Percentiles rank a stretch among this genome's conserved stretches.
Evolutionary conservation across 2,113 vertebrate species (phyloP).

Genomic region (Anoura caudifer): DNA sequence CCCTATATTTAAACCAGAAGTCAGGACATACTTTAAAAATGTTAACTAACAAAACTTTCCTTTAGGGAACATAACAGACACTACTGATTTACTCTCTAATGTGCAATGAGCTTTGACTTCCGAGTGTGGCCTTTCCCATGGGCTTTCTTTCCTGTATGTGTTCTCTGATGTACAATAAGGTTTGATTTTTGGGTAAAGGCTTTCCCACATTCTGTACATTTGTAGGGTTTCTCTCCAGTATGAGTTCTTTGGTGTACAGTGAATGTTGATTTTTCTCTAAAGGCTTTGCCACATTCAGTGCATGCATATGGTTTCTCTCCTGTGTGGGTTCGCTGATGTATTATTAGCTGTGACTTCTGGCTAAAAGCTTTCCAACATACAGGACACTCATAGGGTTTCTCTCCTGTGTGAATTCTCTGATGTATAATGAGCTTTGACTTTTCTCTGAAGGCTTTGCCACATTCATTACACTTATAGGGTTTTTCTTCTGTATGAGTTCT

Average conservation of each 20-base stretch:
- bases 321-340: conserved; percentile 79
- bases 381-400: conserved; percentile 74
- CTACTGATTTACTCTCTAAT: conserved; percentile 12
- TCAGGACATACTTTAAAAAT: conserved; percentile 39
- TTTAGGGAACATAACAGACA: not conserved
- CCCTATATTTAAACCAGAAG: conserved; percentile 20
- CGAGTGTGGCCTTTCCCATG: conserved; percentile 15
- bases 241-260: conserved; percentile 77
- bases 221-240: conserved; percentile 77
- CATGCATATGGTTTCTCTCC: conserved; percentile 77
- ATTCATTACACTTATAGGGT: conserved; percentile 71
- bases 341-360: conserved; percentile 78
- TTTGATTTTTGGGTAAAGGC: conserved; percentile 76
- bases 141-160: conserved; percentile 70
- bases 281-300: conserved; percentile 74
- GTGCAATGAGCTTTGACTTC: conserved; percentile 51
- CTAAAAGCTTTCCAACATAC: conserved; percentile 79
- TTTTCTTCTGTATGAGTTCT: conserved; percentile 72
- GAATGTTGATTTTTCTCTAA: conserved; percentile 75
- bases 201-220: conserved; percentile 76
- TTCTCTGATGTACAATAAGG: conserved; percentile 77
- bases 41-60: not conserved
- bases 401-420: conserved; percentile 71
- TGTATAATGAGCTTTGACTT: conserved; percentile 72
- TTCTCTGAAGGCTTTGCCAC: conserved; percentile 74